Evolutionary conservation across 2,113 vertebrate species (phyloP), one percentile per base, ranked within the genome.

Genomic region (Pituophis catenifer): DNA sequence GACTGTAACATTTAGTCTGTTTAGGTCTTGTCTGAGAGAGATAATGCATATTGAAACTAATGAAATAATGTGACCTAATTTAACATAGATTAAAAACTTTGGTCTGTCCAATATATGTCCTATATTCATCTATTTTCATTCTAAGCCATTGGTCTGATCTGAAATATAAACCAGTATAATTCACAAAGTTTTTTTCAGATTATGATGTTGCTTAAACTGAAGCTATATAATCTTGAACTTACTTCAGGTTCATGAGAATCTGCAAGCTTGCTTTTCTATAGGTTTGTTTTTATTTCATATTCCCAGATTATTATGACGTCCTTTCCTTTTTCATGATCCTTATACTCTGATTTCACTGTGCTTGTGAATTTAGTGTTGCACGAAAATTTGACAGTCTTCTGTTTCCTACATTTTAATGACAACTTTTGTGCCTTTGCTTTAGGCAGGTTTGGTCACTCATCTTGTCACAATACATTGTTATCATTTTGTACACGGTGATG

Each of bases 401-500:
- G 5, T 59, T 92, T 88, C 54, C 90, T 94, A 38, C n/a, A 58
- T 53, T 87, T 1, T 8, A 90, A 91, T 90, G 92, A 33, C 58
- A 54, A 91, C 95, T 95, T 93, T 92, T 59, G 94, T 90, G 92
- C 29, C 94, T 92, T 81, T 53, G 44, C 55, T 87, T 88, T 92
- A 93, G 57, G 91, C 94, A 96, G 11, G 53, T 93, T 94, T 95
- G 52, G 21, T 52, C 10, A 93, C 38, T 85, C 48, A n/a, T 50
- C 29, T 44, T 90, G 12, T 90, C 58, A 54, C 50, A 53, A 53
- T 92, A 70, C 13, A 89, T 65, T 86, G 94, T 92, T 15, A 85
- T 19, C 52, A 95, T 75, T 89, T 95, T 88, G 48, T 92, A 94
- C 50, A 94, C 52, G 93, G 94, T 91, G 94, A 95, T 95, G 94